A percentile compares a stretch with the other conserved stretches of the same genome.
Conservation (phyloP, 2,797 vertebrate species). For the Telmatherina bonti region DNA sequence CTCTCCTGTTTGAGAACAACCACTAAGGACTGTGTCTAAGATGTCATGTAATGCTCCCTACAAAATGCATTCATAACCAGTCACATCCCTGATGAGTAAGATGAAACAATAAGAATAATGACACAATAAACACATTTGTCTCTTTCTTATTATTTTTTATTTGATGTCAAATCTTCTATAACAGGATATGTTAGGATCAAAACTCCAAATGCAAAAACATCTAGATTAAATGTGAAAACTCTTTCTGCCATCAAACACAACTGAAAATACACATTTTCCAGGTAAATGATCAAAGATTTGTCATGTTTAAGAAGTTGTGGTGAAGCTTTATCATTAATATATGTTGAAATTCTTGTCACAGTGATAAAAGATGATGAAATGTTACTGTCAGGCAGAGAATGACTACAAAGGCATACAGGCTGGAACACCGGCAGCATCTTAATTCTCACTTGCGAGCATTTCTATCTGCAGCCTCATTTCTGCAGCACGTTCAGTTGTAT, state of each 20-base stretch:
- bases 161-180: not conserved
- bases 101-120: no score
- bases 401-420: not conserved
- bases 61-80: not conserved
- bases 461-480: not conserved
- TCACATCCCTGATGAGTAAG: not conserved
- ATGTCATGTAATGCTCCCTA: not conserved
- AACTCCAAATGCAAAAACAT: not conserved
- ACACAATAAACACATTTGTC: no score
- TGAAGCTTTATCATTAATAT: not conserved
- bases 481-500: not conserved
- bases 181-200: not conserved
- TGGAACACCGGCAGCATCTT: not conserved
- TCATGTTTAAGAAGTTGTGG: not conserved
- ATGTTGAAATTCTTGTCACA: not conserved
- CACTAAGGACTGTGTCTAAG: not conserved
- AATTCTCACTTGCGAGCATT: not conserved
- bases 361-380: not conserved
- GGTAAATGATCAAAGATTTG: no score
- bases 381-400: not conserved
- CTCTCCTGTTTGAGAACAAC: not conserved
- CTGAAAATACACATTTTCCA: no score
- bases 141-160: not conserved
- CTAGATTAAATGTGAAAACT: not conserved
- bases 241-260: no score